Evolutionary conservation across 2,888 invertebrate genomes (phyloP).

Genomic region (Aproaerema taeniolella): DNA sequence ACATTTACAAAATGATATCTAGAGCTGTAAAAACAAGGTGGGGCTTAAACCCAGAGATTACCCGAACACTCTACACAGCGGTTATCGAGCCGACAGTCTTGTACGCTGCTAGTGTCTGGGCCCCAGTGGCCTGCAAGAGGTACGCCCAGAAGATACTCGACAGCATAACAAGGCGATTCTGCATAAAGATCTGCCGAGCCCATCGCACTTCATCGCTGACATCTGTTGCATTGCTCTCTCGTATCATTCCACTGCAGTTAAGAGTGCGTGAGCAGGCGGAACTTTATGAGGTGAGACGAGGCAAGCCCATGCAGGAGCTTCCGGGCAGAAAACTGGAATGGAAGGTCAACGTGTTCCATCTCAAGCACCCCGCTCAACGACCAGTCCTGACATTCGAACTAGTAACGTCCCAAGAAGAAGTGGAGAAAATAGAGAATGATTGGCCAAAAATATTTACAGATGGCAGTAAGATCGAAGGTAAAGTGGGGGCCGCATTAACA

Average conservation of each 20-base stretch:
- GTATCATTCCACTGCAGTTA: slow-evolving; percentile 8
- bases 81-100: background rate
- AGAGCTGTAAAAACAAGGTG: background rate
- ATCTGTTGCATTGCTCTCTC: slow-evolving; percentile 4
- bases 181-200: background rate
- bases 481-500: background rate
- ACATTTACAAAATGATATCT: background rate
- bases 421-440: background rate
- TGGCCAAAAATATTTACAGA: background rate
- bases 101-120: background rate
- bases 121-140: background rate
- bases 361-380: background rate
- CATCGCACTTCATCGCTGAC: slow-evolving; percentile 5
- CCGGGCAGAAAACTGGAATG: background rate
- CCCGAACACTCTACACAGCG: background rate
- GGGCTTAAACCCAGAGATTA: background rate
- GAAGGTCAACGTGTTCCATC: background rate
- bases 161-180: background rate
- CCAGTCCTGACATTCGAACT: background rate
- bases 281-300: background rate
- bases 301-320: background rate
- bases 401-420: background rate
- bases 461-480: background rate
- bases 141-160: background rate
- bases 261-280: slow-evolving; percentile 1